These are phyloP conservation scores for Rhopalosiphum padi DNA, from an alignment of 1,140 invertebrate genomes.

Conservation along the genomic window DNA sequence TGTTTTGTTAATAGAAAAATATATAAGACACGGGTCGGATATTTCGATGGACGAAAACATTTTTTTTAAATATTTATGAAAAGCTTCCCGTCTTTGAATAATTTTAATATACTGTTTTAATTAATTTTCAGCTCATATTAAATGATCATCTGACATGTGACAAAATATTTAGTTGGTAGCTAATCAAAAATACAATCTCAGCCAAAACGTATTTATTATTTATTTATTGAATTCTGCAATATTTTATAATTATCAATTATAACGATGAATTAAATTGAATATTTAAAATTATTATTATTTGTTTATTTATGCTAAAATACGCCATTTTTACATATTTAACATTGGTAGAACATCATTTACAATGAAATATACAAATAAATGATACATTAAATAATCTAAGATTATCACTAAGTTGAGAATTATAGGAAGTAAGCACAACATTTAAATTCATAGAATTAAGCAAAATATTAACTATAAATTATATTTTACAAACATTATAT, in stretches of 20 bases:
- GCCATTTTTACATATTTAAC: not conserved
- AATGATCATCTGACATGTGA: not conserved
- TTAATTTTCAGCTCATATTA: not conserved
- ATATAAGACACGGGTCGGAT: not conserved
- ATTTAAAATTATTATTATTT: not conserved
- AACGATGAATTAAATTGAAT: not conserved
- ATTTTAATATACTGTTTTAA: not conserved
- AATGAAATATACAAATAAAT: not conserved
- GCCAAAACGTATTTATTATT: not conserved
- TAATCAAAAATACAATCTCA: not conserved
- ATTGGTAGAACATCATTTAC: not conserved
- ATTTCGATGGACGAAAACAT: not conserved
- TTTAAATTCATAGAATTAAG: not conserved
- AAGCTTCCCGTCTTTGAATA: not conserved
- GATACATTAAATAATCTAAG: not conserved
- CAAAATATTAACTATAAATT: no score
- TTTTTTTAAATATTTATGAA: not conserved
- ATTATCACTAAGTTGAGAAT: not conserved
- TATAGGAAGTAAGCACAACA: not conserved
- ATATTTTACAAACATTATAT: no score
- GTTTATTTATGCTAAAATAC: not conserved
- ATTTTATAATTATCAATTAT: not conserved
- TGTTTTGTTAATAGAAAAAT: not conserved
- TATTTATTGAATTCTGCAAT: not conserved
- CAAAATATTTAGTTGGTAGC: not conserved